phyloP scores from a whole-genome alignment of 2,888 invertebrate species.

The Pandemis corylana region DNA sequence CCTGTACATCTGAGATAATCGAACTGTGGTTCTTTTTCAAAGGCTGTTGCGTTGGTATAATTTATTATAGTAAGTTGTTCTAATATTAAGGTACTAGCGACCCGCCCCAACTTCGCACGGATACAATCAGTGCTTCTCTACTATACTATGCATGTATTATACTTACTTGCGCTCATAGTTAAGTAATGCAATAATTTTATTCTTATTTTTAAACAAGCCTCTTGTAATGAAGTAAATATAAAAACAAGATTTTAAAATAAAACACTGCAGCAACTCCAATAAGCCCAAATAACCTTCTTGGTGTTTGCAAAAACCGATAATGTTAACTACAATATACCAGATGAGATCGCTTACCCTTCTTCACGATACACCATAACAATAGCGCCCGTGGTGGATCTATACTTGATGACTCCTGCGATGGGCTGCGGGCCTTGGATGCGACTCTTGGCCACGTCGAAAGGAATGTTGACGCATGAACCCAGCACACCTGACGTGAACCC shows the following conservation, averaged over 20 bases:
- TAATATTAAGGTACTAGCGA: no score
- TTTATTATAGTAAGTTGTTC: no score
- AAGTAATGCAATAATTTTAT: no score
- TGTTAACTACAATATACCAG: not conserved
- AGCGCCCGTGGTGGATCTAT: constrained; percentile 90
- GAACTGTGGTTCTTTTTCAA: no score
- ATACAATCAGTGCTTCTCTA: no score
- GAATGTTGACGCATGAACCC: constrained; percentile 95
- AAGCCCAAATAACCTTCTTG: not conserved
- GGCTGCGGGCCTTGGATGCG: constrained; percentile 97
- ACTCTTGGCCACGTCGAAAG: constrained; percentile 98
- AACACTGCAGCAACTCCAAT: not conserved
- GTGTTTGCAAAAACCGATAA: not conserved
- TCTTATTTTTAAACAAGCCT: no score
- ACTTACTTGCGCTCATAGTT: no score
- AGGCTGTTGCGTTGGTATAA: no score
- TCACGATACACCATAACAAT: constrained; percentile 91
- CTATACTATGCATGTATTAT: no score
- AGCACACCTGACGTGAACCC: constrained; percentile 95
- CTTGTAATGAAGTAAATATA: no score
- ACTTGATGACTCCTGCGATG: constrained; percentile 88
- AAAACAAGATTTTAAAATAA: not conserved
- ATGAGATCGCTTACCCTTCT: constrained; percentile 89
- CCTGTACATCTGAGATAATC: no score
- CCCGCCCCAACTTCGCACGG: no score